Percentiles rank a stretch among this genome's conserved stretches.
phyloP scores from a whole-genome alignment of 2,888 invertebrate genomes.

The Tethea ocularis region DNA sequence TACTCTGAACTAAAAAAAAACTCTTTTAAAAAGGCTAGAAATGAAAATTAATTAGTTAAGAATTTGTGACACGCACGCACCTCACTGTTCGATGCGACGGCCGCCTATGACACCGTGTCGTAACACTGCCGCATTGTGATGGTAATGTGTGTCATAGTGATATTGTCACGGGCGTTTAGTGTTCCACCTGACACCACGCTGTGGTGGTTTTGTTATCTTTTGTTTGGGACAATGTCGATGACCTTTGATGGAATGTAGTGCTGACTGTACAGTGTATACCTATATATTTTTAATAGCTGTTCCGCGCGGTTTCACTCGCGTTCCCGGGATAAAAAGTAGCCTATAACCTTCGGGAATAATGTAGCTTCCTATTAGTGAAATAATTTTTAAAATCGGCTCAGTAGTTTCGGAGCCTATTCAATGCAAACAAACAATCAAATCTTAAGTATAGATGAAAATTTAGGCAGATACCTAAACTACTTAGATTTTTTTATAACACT shows the following conservation, averaged over 20 bases:
- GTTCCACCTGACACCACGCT: neutral
- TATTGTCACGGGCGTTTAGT: constrained; percentile 27
- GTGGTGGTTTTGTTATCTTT: neutral
- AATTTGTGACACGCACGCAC: neutral
- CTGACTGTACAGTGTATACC: neutral
- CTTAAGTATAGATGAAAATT: no score
- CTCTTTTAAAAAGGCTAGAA: neutral
- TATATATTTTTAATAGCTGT: no score
- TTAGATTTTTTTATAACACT: no score
- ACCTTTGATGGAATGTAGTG: neutral
- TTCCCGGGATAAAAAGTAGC: no score
- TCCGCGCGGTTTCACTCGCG: no score
- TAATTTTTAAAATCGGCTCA: no score
- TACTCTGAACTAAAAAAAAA: neutral
- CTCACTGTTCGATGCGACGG: neutral
- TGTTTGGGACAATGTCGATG: neutral
- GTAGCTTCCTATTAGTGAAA: no score
- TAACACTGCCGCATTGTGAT: constrained; percentile 32
- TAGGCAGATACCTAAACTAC: no score
- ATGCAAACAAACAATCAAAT: no score
- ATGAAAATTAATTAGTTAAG: neutral
- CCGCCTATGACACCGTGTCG: constrained; percentile 15
- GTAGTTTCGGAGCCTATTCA: no score
- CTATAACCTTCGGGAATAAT: no score
- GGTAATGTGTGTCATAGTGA: constrained; percentile 35